phyloP scores from a whole-genome alignment of 2,797 vertebrate species.

The Coregonus sp. region DNA sequence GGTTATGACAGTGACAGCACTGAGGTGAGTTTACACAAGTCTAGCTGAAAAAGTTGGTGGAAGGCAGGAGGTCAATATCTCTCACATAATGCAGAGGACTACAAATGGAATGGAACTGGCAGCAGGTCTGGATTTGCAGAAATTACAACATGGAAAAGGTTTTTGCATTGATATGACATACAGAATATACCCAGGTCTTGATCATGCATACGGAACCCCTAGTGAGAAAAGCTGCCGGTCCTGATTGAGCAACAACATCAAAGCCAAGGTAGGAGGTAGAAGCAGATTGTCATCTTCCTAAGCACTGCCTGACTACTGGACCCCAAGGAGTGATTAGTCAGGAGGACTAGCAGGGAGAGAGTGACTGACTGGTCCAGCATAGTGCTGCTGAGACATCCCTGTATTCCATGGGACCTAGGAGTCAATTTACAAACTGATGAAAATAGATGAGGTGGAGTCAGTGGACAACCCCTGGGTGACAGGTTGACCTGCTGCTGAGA shows the following conservation, averaged over 20 bases:
- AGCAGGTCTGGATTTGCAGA: neutral
- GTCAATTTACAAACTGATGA: conserved; percentile 24
- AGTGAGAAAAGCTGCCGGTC: conserved; percentile 52
- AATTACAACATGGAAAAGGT: neutral
- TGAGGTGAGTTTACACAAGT: neutral
- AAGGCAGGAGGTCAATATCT: neutral
- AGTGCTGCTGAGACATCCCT: conserved; percentile 7
- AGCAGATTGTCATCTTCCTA: conserved; percentile 51
- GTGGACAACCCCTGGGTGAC: conserved; percentile 1
- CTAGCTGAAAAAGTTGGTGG: neutral
- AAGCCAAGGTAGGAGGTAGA: conserved; percentile 43
- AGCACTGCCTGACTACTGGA: conserved; percentile 40
- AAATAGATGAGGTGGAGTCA: neutral
- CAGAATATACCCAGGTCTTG: neutral
- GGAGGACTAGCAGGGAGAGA: conserved; percentile 32
- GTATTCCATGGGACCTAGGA: conserved; percentile 17
- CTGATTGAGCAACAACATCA: conserved; percentile 51
- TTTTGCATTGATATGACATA: neutral
- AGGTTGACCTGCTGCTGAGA: conserved; percentile 25
- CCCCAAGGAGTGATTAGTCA: conserved; percentile 37
- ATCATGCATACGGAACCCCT: conserved; percentile 23
- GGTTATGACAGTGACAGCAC: neutral
- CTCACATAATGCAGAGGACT: neutral
- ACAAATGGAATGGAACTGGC: neutral
- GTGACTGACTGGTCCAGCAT: conserved; percentile 28